Base-by-base conservation (phyloP, 2,113 vertebrate species). In the Perca fluviatilis region DNA sequence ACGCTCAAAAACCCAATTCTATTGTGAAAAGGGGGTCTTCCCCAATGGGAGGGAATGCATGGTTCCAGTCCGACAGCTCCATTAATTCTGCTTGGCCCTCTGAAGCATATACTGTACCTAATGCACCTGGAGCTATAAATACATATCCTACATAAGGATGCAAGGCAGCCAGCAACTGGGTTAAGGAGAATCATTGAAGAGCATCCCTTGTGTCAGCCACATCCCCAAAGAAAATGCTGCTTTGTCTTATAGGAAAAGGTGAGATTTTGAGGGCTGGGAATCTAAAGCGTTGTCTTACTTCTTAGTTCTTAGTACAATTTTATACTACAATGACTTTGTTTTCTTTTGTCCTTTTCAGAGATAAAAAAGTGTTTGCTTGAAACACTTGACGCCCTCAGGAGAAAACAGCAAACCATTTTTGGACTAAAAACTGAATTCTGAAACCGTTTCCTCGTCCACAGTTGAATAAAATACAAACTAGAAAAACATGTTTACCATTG, bases 81-180 rank as follows among this genome's bases (percentile, higher is more conserved):
- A 93, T 95, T 93, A 90, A 94, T 95, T 91, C 61, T 91, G 79
- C 82, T 82, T 71, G 72, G 80, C 58, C 89, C 90, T 90, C 76
- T 69, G 85, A 89, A 85, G 86, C 82, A 86, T 86, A 86, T 84
- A 91, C 75, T 81, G 87, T 86, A 90, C 82, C 82, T 84, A 66
- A 86, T 61, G 84, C 92, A 95, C 94, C 94, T 95, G 93, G 77
- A 86, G 90, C 92, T 95, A 96, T 92, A 95, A 95, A 96, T 95
- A 96, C 81, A 86, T 84, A 84, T 75, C 84, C 90, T 91, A 89
- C 86, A 92, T 90, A 89, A 88, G 86, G 76, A 71, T 90, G 87
- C 88, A 85, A 90, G 76, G 90, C 81, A 92, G 88, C 85, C 67
- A 72, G 87, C 71, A 95, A 94, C 87, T 95, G 84, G 95, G 95